Conservation (phyloP, 2,797 vertebrate genomes). For the Oryzias sinensis region DNA sequence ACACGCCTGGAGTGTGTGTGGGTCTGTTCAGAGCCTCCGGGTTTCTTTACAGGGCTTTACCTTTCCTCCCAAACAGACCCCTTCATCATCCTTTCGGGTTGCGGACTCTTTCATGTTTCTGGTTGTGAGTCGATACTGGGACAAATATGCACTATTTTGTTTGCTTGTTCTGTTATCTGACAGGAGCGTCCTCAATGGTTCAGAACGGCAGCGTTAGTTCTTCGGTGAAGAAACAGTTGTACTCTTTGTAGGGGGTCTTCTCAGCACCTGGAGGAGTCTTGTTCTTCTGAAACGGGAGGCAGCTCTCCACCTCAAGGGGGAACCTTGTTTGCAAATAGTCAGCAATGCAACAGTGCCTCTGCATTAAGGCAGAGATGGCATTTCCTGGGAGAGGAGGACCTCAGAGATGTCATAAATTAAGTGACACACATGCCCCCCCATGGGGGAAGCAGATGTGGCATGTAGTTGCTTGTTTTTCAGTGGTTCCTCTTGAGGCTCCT, state of each 20-base stretch:
- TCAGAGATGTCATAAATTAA: slow-evolving; percentile 65
- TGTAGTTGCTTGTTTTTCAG: slow-evolving; percentile 72
- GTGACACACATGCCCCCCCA: slow-evolving; percentile 37
- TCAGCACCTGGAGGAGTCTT: slow-evolving; percentile 40
- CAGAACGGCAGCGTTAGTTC: slow-evolving; percentile 42
- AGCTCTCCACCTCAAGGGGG: slow-evolving; percentile 49
- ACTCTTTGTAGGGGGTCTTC: slow-evolving; percentile 47
- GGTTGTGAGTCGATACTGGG: slow-evolving; percentile 63
- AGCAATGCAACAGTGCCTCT: slow-evolving; percentile 45
- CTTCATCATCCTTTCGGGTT: slow-evolving; percentile 57
- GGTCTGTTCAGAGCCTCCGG: slow-evolving; percentile 57
- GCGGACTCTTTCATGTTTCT: slow-evolving; percentile 54
- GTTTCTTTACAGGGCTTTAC: slow-evolving; percentile 62
- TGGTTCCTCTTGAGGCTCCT: slow-evolving; percentile 58
- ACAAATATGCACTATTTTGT: slow-evolving; percentile 47
- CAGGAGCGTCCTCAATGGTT: slow-evolving; percentile 50
- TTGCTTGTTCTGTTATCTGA: slow-evolving; percentile 46
- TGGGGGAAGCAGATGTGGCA: slow-evolving; percentile 53
- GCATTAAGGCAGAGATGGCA: slow-evolving; percentile 54
- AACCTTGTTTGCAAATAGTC: slow-evolving; percentile 69
- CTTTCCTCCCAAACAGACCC: slow-evolving; percentile 60
- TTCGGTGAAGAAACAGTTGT: slow-evolving; percentile 34
- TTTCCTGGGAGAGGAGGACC: slow-evolving; percentile 50
- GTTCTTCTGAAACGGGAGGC: slow-evolving; percentile 48
- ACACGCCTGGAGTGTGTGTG: slow-evolving; percentile 58